Base-by-base conservation (phyloP, 1,140 invertebrate genomes). In the Sesamia nonagrioides region DNA sequence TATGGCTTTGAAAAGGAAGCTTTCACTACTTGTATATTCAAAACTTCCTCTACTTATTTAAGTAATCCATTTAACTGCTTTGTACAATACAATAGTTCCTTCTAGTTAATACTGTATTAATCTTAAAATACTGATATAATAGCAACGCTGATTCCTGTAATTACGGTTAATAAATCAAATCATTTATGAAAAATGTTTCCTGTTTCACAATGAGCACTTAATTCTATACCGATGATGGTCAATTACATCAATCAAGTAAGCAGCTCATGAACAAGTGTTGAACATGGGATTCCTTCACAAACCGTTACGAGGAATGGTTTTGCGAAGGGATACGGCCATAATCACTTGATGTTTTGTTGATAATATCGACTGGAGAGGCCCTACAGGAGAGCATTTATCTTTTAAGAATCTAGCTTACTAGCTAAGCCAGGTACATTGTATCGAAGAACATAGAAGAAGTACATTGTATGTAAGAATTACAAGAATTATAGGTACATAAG, bases 111-210 rank as follows among this genome's bases (percentile, higher is more conserved):
- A 8, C 11, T 7, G 2, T 17, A 61, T 6, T 37, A 66, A 42
- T 66, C 7, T 66, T 66, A 66, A 66, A 33, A 33, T 42, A 66
- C 17, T 42, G 61, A 8, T 66, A 4, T 66, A 66, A 42, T 66
- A 42, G 37, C 18, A 42, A 17, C 61, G 61, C 42, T 66, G 61
- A 66, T 66, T 66, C 37, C 61, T 66, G 61, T 21, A 66, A 66
- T 66, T 66, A 66, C 17, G 18, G 61, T 42, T 66, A 17, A 66
- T 66, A 66, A 66, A 66, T 66, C 61, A 66, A 66, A 66, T 42
- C 37, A 40, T 66, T 66, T 66, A 45, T 66, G 61, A 66, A 42
- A 18, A 42, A 66, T 66, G 61, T 66, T 42, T 66, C 61, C 61
- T 4, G 61, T 66, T 66, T 66, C 37, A 66, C 61, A 66, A 66